These are phyloP conservation scores for Trogon melanurus DNA, from an alignment of 2,113 vertebrate species.

Conservation along the genomic window DNA sequence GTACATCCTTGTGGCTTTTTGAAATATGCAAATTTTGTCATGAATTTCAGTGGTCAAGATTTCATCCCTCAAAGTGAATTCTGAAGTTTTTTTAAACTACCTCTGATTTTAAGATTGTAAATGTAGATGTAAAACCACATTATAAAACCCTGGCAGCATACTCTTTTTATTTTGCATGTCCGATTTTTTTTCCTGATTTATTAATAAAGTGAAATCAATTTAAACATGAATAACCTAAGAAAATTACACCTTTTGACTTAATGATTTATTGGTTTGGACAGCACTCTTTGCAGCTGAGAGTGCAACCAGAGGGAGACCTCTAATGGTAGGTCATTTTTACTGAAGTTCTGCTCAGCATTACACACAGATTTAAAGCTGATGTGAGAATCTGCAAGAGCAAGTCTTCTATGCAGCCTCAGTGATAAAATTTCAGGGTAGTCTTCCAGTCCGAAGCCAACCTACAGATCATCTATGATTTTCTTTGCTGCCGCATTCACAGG, in stretches of 20 bases:
- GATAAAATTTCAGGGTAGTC: not conserved
- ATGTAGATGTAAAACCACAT: not conserved
- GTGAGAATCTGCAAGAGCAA: not conserved
- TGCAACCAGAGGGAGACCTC: constrained; percentile 11
- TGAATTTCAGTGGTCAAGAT: not conserved
- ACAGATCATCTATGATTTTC: not conserved
- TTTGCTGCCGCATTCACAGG: accelerated
- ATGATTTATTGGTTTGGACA: not conserved
- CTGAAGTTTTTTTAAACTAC: not conserved
- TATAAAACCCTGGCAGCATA: not conserved
- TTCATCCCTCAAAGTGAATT: not conserved
- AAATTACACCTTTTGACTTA: not conserved
- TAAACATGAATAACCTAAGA: not conserved
- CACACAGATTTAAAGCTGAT: not conserved
- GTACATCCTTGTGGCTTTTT: not conserved
- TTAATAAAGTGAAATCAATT: not conserved
- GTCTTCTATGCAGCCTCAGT: not conserved
- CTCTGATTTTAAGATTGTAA: not conserved
- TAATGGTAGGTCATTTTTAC: not conserved
- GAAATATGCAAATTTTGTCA: not conserved
- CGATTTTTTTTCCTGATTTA: not conserved
- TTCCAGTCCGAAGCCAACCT: not conserved
- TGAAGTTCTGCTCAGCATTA: not conserved
- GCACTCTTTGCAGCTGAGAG: not conserved
- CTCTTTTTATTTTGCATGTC: not conserved